Base-by-base conservation (phyloP, 2,888 invertebrate genomes). In the Lithosia quadra region DNA sequence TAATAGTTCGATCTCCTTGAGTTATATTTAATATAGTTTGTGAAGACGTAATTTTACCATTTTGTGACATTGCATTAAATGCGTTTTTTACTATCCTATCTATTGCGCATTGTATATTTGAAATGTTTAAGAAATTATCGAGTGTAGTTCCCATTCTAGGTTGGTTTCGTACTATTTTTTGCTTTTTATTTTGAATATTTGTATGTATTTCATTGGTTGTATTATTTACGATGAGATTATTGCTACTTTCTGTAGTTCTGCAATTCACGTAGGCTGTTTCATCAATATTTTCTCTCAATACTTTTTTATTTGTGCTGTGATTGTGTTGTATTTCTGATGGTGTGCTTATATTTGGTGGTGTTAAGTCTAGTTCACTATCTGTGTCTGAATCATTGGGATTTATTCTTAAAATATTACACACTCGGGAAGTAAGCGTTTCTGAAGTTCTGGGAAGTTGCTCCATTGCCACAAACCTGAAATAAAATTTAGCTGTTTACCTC, bases 391-490 rank as follows among this genome's bases (percentile, higher is more conserved):
- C 63, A 15, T 7, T 11, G 8, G 33, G 22, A 5, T 55, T 55
- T 55, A 63, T 21, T 5, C 15, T 55, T 21, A 34, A 22, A 9
- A 36, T 55, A 34, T 55, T 63, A 1, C 49, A 55, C 55, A 36
- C 34, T 10, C 63, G 55, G 5, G 63, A n/a, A 55, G 21, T 63
- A 18, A 63, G 9, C 1, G 15, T 9, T 5, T 55, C 9, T 34
- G 63, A 55, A 5, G 1, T 0, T 15, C 18, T 55, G 3, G 55
- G 55, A 8, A 34, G 8, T 3, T 18, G 10, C 33, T 63, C 63
- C 55, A 63, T 63, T 55, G 22, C 8, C 7, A 33, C 55, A 55
- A 55, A 63, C 22, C 63, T 63, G 63, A 5, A 63, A 63, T n/a
- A 55, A 22, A 22, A 36, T 28, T 4, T 28, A 28, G 28, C 28